Percentiles rank a stretch among this genome's conserved stretches.
Conservation (phyloP, 2,888 invertebrate genomes). For the Nephrotoma appendiculata region DNA sequence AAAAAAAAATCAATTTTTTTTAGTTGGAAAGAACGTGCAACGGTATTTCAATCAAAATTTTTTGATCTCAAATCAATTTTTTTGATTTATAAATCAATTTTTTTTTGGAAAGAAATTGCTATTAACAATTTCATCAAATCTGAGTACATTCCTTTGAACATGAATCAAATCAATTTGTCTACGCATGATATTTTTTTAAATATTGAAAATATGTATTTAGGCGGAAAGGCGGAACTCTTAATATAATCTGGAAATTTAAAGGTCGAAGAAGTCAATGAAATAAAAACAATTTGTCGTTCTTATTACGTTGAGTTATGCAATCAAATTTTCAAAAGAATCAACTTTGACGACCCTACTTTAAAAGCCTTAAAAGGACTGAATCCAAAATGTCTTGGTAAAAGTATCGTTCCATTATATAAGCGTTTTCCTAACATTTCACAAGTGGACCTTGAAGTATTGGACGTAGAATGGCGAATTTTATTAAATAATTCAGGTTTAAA, state of each 20-base stretch:
- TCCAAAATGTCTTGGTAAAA: slow-evolving; percentile 5
- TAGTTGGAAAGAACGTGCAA: too few species aligned
- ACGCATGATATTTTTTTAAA: not conserved
- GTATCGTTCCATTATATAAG: not conserved
- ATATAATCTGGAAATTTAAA: not conserved
- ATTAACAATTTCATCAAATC: not conserved
- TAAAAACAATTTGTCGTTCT: slow-evolving; percentile 6
- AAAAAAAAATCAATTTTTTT: too few species aligned
- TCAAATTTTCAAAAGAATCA: slow-evolving; percentile 6
- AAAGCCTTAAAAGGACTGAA: slow-evolving; percentile 6
- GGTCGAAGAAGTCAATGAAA: too few species aligned
- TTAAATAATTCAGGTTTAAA: too few species aligned
- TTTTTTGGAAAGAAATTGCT: too few species aligned
- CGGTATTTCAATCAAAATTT: too few species aligned
- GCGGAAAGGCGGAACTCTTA: slow-evolving; percentile 6
- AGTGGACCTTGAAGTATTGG: too few species aligned
- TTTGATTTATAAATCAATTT: too few species aligned
- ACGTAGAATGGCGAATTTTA: too few species aligned
- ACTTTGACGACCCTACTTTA: slow-evolving; percentile 7
- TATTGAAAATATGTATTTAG: slow-evolving; percentile 7
- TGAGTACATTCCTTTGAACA: not conserved
- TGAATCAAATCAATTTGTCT: not conserved
- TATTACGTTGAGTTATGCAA: slow-evolving; percentile 7
- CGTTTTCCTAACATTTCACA: slow-evolving; percentile 7
- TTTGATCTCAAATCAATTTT: too few species aligned